Base-by-base conservation (phyloP, 2,888 invertebrate genomes). In the Ormyrus rosae region DNA sequence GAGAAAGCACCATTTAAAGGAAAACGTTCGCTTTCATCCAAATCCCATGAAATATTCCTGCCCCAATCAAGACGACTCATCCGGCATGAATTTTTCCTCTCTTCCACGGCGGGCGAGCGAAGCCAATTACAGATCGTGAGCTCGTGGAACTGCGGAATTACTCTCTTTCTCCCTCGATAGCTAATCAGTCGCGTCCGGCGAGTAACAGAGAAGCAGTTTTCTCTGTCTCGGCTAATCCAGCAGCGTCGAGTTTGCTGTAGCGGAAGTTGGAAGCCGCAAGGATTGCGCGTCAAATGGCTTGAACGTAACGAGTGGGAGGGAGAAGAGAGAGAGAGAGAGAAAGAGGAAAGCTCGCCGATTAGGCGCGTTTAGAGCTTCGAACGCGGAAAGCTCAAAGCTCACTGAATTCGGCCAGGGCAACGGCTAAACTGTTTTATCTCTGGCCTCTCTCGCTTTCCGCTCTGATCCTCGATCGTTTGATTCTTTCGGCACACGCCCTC, bases 381-480 rank as follows among this genome's bases (percentile, higher is more conserved):
- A 81, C 72, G 81, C 64, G 81, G 82, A 84, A 85, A 79, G 72
- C 75, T 83, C 80, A 82, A 81, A 79, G 82, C 77, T 56, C 45
- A 48, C 5, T 10, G 13, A 19, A 70, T 48, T 68, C 45, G 45
- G 19, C 34, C 34, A 13, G 51, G 10, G 8, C 34, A 10, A 7
- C 6, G n/a, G 63, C 34, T 64, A 6, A 60, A 60, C 60, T 51
- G 50, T 60, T 60, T 51, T 60, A 19, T 19, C 19, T 19, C 19
- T 19, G 19, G 19, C 19, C 19, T 19, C 11, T 34, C 51, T 50
- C 34, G 5, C 51, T 7, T 51, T 9, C 10, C 7, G 58, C 2
- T 9, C n/a, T 60, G 60, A 75, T 68, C 50, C 68, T 13, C 19
- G n/a, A 74, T 58, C 73, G 58, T n/a, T 51, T 34, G 13, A 50